Conservation (phyloP, 2,888 invertebrate genomes). For the Sarcophaga rosellei region DNA sequence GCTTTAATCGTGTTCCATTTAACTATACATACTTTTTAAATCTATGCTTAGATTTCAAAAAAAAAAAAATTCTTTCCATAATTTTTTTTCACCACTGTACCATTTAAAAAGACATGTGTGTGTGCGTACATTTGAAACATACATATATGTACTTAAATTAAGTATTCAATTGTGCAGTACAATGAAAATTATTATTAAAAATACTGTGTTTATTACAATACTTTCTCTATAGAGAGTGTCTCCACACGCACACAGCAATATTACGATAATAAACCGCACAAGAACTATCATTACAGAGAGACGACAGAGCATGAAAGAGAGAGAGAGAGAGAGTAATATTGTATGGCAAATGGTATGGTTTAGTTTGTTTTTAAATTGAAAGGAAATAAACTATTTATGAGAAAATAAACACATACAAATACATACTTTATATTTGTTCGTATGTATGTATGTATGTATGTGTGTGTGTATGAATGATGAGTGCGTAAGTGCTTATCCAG, state of each 20-base stretch:
- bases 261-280: not conserved
- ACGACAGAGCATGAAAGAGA: not conserved
- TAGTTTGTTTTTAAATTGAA: conserved; percentile 37
- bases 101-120: not conserved
- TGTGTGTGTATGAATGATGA: not conserved
- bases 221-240: too few relatives aligned
- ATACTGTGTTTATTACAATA: too few relatives aligned
- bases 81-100: too few relatives aligned
- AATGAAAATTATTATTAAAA: not conserved
- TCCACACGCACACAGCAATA: not conserved
- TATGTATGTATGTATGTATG: not conserved
- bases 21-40: too few relatives aligned
- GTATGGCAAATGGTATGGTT: conserved; percentile 27
- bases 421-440: not conserved
- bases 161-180: conserved; percentile 49
- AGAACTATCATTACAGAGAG: not conserved
- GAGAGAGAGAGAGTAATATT: not conserved
- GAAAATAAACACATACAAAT: conserved; percentile 3
- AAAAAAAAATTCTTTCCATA: too few relatives aligned
- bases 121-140: not conserved
- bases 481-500: not conserved
- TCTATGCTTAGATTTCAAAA: too few relatives aligned
- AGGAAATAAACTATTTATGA: conserved; percentile 62
- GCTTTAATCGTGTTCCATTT: too few relatives aligned
- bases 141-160: conserved; percentile 37